Base-by-base conservation (phyloP, 35 echinoderm and acorn worm genomes). In the Chiridota heheva region DNA sequence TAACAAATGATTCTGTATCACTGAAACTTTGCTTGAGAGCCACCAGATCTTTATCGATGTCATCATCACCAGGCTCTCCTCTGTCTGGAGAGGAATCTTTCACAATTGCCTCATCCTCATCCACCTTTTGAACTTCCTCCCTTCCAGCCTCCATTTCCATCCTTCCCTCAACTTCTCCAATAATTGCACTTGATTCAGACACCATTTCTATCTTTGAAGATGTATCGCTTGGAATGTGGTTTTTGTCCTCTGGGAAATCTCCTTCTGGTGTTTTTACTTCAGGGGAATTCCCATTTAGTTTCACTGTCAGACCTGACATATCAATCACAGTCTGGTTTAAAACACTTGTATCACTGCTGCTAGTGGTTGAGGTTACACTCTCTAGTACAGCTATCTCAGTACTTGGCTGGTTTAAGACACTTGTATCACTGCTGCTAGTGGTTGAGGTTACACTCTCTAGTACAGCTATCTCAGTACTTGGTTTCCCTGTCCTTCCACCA, bases 1-100 rank as follows among this genome's bases (percentile, higher is more conserved):
- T 91, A 27, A 87, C 49, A 36, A 87, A 78, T 27, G 93, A 84
- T 45, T 97, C 93, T 39, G 74, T 88, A 72, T 97, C 93, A 69
- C 88, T 88, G 18, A 91, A 86, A 36, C 73, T 81, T 27, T 78
- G 56, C 35, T 55, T 42, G 53, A 77, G 30, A 29, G 30, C 32
- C 36, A 25, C 33, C 3, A 53, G 40, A 41, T 12, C 49, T 4
- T 16, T 44, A 33, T 25, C 70, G 47, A 31, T 33, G 20, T 18
- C 70, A 18, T 35, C 3, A 31, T 74, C 27, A 51, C 56, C 18
- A 60, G 28, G 36, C n/a, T 42, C 46, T 18, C 7, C 25, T 4
- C 0, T 2, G 16, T 10, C 37, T 39, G 39, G 29, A 40, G 8
- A 1, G 12, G 12, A 10, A 25, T 42, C 55, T 78, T 40, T 13